phyloP scores from a whole-genome alignment of 2,797 vertebrate genomes.

The Taeniopygia guttata region DNA sequence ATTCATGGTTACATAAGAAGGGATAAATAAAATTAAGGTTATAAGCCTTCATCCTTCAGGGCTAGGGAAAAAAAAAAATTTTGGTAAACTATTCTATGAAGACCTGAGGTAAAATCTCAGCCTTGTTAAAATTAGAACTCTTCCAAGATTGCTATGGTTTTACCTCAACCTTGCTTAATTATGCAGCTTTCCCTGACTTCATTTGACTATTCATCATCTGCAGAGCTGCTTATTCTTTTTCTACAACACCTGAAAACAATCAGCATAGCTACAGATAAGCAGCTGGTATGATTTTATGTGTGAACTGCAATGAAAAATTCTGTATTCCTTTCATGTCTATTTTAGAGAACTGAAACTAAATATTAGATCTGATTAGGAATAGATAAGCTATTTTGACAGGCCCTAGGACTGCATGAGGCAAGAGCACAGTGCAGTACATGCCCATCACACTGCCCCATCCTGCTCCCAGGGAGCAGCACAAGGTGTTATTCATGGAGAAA shows the following conservation, averaged over 20 bases:
- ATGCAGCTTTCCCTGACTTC: neutral
- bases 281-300: neutral
- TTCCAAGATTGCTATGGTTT: neutral
- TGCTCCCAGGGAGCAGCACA: neutral
- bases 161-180: conserved; percentile 7
- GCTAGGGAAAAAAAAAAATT: neutral
- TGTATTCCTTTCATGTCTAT: neutral
- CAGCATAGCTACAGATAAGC: neutral
- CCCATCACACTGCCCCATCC: neutral
- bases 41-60: conserved; percentile 13
- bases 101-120: conserved; percentile 39
- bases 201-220: neutral
- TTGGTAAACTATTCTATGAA: conserved; percentile 11
- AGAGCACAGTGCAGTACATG: neutral
- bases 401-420: neutral
- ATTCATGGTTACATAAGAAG: neutral
- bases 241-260: neutral
- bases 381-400: neutral
- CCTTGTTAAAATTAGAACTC: conserved; percentile 42
- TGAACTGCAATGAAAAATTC: neutral
- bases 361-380: neutral
- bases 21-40: conserved; percentile 48
- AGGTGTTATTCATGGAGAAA: neutral
- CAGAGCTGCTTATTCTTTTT: neutral
- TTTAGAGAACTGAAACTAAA: neutral